phyloP scores from a whole-genome alignment of 2,797 vertebrate species.

The Gastrophryne carolinensis region DNA sequence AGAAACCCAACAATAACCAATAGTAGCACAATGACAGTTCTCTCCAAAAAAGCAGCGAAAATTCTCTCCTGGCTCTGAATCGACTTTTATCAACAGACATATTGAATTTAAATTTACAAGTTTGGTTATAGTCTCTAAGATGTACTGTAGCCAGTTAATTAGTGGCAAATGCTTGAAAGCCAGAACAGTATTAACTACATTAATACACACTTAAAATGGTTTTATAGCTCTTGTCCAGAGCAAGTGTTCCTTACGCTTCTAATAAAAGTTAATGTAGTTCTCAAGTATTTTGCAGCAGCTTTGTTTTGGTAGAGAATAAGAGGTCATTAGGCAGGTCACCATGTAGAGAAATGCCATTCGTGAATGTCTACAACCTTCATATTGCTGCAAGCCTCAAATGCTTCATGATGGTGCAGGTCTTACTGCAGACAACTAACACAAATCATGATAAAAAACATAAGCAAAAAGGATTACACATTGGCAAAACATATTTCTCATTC shows the following conservation, averaged over 20 bases:
- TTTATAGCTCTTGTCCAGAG: neutral
- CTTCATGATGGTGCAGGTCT: slow-evolving; percentile 9
- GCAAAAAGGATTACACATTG: neutral
- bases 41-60: too few species aligned
- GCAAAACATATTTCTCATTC: neutral
- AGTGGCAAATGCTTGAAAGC: neutral
- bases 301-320: slow-evolving; percentile 21
- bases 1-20: too few species aligned
- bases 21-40: too few species aligned
- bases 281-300: slow-evolving; percentile 16
- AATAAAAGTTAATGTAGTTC: slow-evolving; percentile 6
- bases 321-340: slow-evolving; percentile 36
- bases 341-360: slow-evolving; percentile 31
- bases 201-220: neutral
- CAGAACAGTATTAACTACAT: neutral
- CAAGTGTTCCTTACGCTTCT: neutral
- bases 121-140: neutral
- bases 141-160: neutral
- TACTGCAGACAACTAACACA: slow-evolving; percentile 27
- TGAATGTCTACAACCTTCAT: slow-evolving; percentile 7
- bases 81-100: too few species aligned
- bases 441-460: slow-evolving; percentile 17
- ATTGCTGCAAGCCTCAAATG: slow-evolving; percentile 18
- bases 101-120: too few species aligned
- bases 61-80: too few species aligned